Percentiles rank a stretch among this genome's conserved stretches.
Conservation (phyloP, 2,113 vertebrate genomes). For the Microcebus ravelobensis region DNA sequence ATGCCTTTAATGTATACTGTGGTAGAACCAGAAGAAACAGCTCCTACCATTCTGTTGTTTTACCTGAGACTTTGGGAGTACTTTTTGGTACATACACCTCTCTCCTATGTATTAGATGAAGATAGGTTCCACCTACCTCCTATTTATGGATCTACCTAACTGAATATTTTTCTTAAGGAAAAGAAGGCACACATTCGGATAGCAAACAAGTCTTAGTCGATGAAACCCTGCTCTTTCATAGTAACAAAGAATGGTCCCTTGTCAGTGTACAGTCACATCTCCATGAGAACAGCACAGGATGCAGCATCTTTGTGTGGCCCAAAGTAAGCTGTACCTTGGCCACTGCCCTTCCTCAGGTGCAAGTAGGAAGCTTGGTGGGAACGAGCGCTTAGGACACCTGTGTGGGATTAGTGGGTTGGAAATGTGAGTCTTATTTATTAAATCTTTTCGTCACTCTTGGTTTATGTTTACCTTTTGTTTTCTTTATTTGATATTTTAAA, state of each 20-base stretch:
- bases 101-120: background rate
- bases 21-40: rapidly evolving
- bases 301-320: background rate
- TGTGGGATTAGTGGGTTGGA: background rate
- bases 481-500: background rate
- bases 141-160: background rate
- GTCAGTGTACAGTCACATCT: background rate
- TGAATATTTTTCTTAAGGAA: background rate
- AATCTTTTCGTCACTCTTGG: background rate
- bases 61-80: rapidly evolving
- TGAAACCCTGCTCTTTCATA: background rate
- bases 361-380: background rate
- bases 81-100: background rate
- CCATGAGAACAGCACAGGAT: background rate
- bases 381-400: background rate
- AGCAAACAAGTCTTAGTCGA: background rate
- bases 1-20: rapidly evolving
- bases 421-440: background rate
- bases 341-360: background rate
- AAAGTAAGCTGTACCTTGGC: background rate
- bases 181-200: background rate
- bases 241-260: background rate
- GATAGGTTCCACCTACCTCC: background rate
- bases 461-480: background rate
- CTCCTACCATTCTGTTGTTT: background rate